Percentiles rank a stretch among this genome's conserved stretches.
phyloP scores from a whole-genome alignment of 2,888 invertebrate genomes.

The Hedya salicella region DNA sequence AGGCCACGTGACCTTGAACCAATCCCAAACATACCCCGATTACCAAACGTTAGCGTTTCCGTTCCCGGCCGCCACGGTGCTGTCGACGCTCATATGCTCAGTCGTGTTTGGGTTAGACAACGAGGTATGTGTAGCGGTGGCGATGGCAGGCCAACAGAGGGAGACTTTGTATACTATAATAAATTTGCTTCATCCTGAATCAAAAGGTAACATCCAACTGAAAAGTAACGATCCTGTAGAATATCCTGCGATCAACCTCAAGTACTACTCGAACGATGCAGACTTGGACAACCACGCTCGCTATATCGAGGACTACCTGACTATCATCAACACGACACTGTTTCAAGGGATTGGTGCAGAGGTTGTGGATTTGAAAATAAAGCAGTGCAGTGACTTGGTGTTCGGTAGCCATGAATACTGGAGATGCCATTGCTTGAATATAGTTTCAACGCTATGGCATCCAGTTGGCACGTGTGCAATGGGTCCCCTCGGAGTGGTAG shows the following conservation, averaged over 20 bases:
- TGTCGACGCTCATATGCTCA: slow-evolving; percentile 7
- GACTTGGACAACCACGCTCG: slow-evolving; percentile 53
- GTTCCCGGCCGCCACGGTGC: not conserved
- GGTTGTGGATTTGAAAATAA: slow-evolving; percentile 52
- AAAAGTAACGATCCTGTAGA: slow-evolving; percentile 56
- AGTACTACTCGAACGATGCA: slow-evolving; percentile 53
- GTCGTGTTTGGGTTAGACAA: slow-evolving; percentile 5
- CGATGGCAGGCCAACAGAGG: not conserved
- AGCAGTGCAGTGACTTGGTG: slow-evolving; percentile 53
- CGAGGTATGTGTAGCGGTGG: not conserved
- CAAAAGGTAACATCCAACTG: slow-evolving; percentile 58
- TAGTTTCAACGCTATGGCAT: slow-evolving; percentile 44
- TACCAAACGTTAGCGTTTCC: slow-evolving; percentile 1
- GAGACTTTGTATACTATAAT: not conserved
- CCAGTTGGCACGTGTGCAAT: slow-evolving; percentile 50
- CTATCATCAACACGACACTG: slow-evolving; percentile 50
- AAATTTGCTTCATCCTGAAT: slow-evolving; percentile 46
- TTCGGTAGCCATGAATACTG: slow-evolving; percentile 45
- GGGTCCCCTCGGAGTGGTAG: slow-evolving; percentile 48
- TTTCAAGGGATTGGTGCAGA: slow-evolving; percentile 48
- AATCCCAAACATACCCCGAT: slow-evolving; percentile 1
- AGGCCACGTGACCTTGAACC: slow-evolving; percentile 48
- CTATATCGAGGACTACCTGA: slow-evolving; percentile 51
- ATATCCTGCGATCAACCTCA: slow-evolving; percentile 51
- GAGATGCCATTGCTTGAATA: slow-evolving; percentile 46